These are phyloP conservation scores for Crioceris asparagi DNA, from an alignment of 2,888 invertebrate genomes.

Conservation along the genomic window DNA sequence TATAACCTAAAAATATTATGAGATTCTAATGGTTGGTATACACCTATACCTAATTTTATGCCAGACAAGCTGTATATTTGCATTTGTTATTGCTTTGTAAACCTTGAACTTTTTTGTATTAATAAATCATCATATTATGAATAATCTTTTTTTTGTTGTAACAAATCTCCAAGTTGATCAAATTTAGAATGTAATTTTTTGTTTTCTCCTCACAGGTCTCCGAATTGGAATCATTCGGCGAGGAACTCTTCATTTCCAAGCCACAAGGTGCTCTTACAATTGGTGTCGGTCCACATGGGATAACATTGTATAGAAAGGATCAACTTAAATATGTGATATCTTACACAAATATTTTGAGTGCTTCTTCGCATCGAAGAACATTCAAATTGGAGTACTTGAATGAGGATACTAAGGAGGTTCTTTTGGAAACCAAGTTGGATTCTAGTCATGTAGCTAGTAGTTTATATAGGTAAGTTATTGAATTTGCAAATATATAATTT, in stretches of 20 bases:
- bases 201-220: too few relatives aligned
- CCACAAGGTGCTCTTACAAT: conserved; percentile 43
- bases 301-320: conserved; percentile 55
- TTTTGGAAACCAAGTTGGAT: conserved; percentile 68
- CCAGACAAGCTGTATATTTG: too few relatives aligned
- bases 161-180: too few relatives aligned
- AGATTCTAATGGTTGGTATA: too few relatives aligned
- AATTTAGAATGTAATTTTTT: too few relatives aligned
- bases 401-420: conserved; percentile 55
- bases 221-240: conserved; percentile 69
- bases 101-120: too few relatives aligned
- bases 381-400: conserved; percentile 67
- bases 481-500: background rate
- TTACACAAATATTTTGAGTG: conserved; percentile 71
- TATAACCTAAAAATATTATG: too few relatives aligned
- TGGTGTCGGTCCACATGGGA: conserved; percentile 76
- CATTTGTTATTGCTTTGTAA: too few relatives aligned
- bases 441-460: conserved; percentile 74
- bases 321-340: conserved; percentile 65
- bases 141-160: too few relatives aligned
- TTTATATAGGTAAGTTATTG: conserved; percentile 41
- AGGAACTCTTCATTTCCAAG: conserved; percentile 69
- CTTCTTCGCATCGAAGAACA: conserved; percentile 61
- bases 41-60: too few relatives aligned
- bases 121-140: too few relatives aligned